Evolutionary conservation across 1,140 invertebrate genomes (phyloP).

Genomic region (Cydia amplana): DNA sequence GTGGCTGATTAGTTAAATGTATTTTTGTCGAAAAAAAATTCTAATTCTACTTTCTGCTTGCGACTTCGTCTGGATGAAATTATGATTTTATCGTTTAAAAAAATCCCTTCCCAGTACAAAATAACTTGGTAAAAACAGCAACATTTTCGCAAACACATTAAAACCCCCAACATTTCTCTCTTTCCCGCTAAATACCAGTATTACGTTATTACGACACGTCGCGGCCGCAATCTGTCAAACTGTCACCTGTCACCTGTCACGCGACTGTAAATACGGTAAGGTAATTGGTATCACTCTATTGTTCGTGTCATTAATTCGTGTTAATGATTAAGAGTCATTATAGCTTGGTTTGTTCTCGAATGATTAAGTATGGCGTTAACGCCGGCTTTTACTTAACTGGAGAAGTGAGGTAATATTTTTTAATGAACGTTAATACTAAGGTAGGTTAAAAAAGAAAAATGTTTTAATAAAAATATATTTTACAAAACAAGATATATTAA

Average conservation of each 20-base stretch:
- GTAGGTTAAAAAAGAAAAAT: no score
- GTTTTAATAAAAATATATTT: no score
- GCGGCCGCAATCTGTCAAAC: slow-evolving; percentile 30
- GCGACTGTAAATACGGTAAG: background rate
- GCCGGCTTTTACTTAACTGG: background rate
- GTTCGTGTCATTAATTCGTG: slow-evolving; percentile 8
- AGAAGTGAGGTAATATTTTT: background rate
- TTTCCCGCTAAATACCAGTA: background rate
- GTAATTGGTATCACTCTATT: background rate
- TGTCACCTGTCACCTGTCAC: slow-evolving; percentile 27
- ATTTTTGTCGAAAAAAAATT: no score
- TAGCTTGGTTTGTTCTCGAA: background rate
- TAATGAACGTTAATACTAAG: no score
- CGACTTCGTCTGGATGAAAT: no score
- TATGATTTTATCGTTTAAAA: no score
- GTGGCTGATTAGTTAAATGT: no score
- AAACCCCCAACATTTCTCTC: background rate
- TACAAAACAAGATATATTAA: no score
- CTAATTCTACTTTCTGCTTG: background rate
- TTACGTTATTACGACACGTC: slow-evolving; percentile 8
- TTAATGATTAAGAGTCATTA: background rate
- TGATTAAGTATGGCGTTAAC: background rate
- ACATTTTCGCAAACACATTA: background rate
- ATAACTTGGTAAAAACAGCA: background rate
- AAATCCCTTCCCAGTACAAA: no score